Evolutionary conservation across 2,888 invertebrate genomes (phyloP), one percentile per base, ranked within the genome.

Genomic region (Pogonocherus hispidulus): DNA sequence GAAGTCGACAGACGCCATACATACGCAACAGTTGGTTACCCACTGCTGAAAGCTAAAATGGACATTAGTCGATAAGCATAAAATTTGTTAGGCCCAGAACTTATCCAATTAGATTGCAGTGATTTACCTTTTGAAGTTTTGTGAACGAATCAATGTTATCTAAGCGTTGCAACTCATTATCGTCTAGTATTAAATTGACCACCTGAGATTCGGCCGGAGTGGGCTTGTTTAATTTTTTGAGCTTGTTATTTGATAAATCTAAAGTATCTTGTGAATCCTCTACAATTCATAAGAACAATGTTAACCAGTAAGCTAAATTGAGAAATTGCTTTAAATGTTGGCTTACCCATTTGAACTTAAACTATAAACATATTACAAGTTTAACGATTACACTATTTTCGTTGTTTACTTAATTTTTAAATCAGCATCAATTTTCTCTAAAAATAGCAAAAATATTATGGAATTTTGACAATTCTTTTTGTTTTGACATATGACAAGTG

Each of bases 1-100:
- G 92, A 69, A 97, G 87, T 59, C 93, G 90, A 70, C 93, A 92
- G 27, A 97, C 92, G 65, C 94, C 94, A 83, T 93, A 94, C 95
- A 97, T 96, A 65, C 96, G 91, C 47, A 95, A 86, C 59, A 97
- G 86, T 81, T 94, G 93, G 86, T 97, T 97, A 83, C 93, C 92
- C 81, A 92, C 92, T 81, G 94, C 90, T 66, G 96, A 95, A 55
- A 97, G 86, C 96, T 97, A 85, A 60, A 87, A 88, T 82, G 74
- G 73, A 69, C 71, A 35, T n/a, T 62, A 56, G 1, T 49, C 65
- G 54, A 44, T 22, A 49, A 54, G 37, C 37, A 51, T 3, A 41
- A 14, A 41, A 16, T 3, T 41, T 1, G 32, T 32, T 32, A 32
- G 11, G 11, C 32, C 32, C 32, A 11, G 32, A 32, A 32, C 32